Percentiles rank a stretch among this genome's conserved stretches.
Evolutionary conservation across 2,113 vertebrate species (phyloP).

Genomic region (Bubo bubo): DNA sequence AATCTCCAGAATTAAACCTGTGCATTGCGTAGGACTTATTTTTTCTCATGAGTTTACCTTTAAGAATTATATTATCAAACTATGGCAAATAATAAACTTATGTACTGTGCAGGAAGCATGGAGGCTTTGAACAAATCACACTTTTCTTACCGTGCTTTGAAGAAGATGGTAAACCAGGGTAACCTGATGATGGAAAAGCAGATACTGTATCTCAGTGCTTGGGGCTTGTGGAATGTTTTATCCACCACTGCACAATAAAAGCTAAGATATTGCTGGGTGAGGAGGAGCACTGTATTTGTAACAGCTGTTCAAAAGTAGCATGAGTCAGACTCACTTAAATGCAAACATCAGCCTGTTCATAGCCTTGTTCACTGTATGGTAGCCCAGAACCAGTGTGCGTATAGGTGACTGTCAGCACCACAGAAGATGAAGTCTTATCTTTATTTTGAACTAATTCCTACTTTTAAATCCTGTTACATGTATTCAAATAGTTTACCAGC

Average conservation of each 20-base stretch:
- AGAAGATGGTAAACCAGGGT: background rate
- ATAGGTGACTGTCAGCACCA: background rate
- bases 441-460: background rate
- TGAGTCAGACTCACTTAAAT: background rate
- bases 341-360: background rate
- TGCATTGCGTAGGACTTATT: background rate
- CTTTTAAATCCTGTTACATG: background rate
- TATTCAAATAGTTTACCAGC: background rate
- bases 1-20: background rate
- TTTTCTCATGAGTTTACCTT: background rate
- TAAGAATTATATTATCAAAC: background rate
- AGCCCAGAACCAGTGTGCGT: background rate
- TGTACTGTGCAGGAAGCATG: background rate
- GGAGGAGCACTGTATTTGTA: background rate
- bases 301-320: background rate
- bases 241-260: background rate
- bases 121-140: background rate
- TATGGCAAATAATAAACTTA: background rate
- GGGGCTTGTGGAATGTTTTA: background rate
- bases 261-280: background rate
- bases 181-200: background rate
- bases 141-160: background rate
- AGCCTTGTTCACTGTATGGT: rapidly evolving
- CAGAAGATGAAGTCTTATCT: background rate
- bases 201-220: background rate